Evolutionary conservation across 2,113 vertebrate genomes (phyloP).

Genomic region (Scalopus aquaticus): DNA sequence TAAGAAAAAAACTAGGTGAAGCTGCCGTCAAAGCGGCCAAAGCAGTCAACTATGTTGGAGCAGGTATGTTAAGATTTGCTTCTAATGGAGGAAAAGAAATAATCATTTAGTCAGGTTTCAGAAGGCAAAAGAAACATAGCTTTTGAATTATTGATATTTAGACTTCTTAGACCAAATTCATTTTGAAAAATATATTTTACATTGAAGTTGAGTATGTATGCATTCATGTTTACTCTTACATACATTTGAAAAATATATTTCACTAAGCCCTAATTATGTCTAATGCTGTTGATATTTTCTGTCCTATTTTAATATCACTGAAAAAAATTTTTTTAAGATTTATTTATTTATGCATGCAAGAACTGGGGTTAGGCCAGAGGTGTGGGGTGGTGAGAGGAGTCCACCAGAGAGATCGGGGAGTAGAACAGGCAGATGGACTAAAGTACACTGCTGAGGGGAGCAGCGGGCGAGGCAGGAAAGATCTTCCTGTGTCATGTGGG

Average conservation of each 20-base stretch:
- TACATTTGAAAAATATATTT: neutral
- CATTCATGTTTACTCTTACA: neutral
- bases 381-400: too few species aligned
- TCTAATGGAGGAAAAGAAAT: neutral
- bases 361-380: too few species aligned
- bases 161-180: neutral
- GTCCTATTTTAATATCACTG: conserved; percentile 35
- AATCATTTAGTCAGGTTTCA: neutral
- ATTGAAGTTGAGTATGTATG: neutral
- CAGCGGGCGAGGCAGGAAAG: too few species aligned
- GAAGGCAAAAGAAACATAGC: neutral
- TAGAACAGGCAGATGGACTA: too few species aligned
- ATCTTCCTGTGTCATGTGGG: too few species aligned
- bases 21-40: conserved; percentile 96
- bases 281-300: neutral
- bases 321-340: too few species aligned
- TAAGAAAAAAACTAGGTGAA: conserved; percentile 94
- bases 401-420: too few species aligned
- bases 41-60: conserved; percentile 96
- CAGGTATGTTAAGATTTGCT: conserved; percentile 87
- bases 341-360: too few species aligned
- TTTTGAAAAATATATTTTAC: neutral
- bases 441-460: too few species aligned
- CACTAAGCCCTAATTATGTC: neutral
- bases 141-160: conserved; percentile 15